Base-by-base conservation (phyloP, 2,113 vertebrate species). In the Nerophis ophidion region DNA sequence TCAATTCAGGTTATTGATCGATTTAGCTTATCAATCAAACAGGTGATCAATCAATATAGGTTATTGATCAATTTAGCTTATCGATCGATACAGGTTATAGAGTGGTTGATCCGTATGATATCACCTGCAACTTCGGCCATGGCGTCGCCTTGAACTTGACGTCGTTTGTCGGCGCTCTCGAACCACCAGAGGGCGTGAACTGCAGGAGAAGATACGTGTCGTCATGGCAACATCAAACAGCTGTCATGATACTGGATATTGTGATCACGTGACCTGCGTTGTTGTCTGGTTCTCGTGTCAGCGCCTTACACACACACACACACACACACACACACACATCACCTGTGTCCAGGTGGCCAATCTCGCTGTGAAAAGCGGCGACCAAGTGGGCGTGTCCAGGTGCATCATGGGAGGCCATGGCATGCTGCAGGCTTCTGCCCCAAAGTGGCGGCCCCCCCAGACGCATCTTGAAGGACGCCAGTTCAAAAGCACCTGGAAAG, bases 171-270 rank as follows among this genome's bases (percentile, higher is more conserved):
- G 1, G 91, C 65, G 33, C 68, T 91, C 82, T 93, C 81, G 0
- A 91, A 91, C 95, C 94, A 97, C 93, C 95, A 94, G 1, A 98
- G 86, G 40, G 89, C 88, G 0, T 96, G 91, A 47, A 95, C 97
- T 98, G 76, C 14, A 0, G 0, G 5, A 35, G 35, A 65, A 13
- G 61, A 46, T 45, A 5, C 3, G 26, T 26, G 26, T 26, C 26
- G 26, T 26, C 26, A 26, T 26, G 26, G 26, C 26, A 26, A 26
- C 26, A 26, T 26, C 26, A 26, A 26, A 26, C 26, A 26, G 26
- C 4, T 3, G 26, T 26, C 26, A 3, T 26, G 26, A 26, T 26
- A 26, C 26, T 9, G 38, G 10, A 40, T 11, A 12, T 44, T 9
- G 11, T 44, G 9, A 44, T 44, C 40, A 44, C 5, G 40, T 44